phyloP scores from a whole-genome alignment of 2,888 invertebrate genomes.

The Nephrotoma appendiculata region DNA sequence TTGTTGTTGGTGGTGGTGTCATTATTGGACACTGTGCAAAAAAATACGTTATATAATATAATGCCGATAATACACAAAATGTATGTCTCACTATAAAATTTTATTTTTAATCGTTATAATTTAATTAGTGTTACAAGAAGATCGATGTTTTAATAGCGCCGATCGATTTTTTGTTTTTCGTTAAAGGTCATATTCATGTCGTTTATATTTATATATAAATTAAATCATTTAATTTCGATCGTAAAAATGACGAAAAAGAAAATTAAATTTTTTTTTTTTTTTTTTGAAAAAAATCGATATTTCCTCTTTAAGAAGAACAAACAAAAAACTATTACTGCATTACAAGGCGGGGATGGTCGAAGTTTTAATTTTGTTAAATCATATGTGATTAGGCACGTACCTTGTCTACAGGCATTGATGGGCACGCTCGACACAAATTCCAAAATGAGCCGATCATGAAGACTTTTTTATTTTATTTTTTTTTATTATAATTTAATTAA shows the following conservation, averaged over 20 bases:
- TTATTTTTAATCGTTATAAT: not conserved
- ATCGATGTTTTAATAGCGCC: not conserved
- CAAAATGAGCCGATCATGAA: slow-evolving; percentile 94
- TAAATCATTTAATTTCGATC: not conserved
- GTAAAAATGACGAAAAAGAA: not conserved
- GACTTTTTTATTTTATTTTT: slow-evolving; percentile 19
- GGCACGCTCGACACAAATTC: slow-evolving; percentile 94
- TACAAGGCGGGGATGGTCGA: not conserved
- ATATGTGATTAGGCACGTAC: slow-evolving; percentile 37
- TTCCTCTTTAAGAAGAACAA: not conserved
- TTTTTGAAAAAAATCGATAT: not conserved
- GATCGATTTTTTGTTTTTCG: not conserved
- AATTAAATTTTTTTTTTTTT: not conserved
- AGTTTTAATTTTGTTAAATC: not conserved
- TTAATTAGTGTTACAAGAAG: not conserved
- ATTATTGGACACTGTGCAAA: not conserved
- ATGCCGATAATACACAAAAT: not conserved
- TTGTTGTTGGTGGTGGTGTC: not conserved
- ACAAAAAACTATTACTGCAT: not conserved
- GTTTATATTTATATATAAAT: not conserved
- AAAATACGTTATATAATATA: not conserved
- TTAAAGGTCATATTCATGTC: not conserved
- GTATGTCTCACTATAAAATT: not conserved
- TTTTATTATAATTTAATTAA: not conserved
- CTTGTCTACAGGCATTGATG: slow-evolving; percentile 94